phyloP scores from a whole-genome alignment of 1,140 invertebrate genomes.

The Scaptomyza pallida region DNA sequence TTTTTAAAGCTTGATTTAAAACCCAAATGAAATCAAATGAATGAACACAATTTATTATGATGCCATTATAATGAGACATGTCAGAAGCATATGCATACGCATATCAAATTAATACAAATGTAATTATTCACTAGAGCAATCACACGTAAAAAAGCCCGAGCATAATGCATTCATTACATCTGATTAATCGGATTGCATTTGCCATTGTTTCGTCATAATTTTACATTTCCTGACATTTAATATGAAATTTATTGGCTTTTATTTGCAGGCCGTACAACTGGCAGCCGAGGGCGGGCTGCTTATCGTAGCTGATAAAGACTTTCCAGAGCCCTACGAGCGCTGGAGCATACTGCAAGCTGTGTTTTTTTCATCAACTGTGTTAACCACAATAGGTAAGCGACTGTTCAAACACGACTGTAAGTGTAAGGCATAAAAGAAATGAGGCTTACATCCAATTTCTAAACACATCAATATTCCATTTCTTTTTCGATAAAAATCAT shows the following conservation, averaged over 20 bases:
- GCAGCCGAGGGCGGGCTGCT: slow-evolving; percentile 87
- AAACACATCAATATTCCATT: slow-evolving; percentile 35
- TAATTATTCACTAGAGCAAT: too few relatives aligned
- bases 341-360: slow-evolving; percentile 92
- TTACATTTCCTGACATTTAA: slow-evolving; percentile 1
- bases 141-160: neutral
- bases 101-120: neutral
- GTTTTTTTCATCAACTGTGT: slow-evolving; percentile 93
- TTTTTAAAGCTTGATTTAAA: too few relatives aligned
- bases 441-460: too few relatives aligned
- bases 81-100: neutral
- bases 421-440: too few relatives aligned
- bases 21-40: too few relatives aligned
- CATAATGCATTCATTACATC: neutral
- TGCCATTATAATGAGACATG: neutral
- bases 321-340: slow-evolving; percentile 86
- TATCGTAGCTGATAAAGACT: slow-evolving; percentile 85
- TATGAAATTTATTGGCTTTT: neutral
- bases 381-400: slow-evolving; percentile 91
- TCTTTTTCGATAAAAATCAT: too few relatives aligned
- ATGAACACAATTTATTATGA: too few relatives aligned
- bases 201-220: neutral
- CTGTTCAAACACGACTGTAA: too few relatives aligned
- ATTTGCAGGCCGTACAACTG: slow-evolving; percentile 85
- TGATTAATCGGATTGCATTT: neutral